Conservation (phyloP, 2,888 invertebrate genomes). For the Lasioglossum lativentre region DNA sequence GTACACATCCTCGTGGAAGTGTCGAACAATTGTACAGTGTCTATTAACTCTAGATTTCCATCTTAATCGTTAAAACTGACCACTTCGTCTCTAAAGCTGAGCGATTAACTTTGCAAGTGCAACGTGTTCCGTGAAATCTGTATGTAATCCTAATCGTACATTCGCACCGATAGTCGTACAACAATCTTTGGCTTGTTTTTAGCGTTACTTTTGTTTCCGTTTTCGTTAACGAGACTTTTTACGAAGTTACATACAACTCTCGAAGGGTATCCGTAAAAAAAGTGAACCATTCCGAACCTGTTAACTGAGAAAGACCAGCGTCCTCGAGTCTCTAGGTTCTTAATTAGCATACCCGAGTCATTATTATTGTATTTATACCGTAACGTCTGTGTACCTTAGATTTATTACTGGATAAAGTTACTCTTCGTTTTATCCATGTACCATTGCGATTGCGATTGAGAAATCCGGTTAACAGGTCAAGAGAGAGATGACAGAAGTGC, state of each 20-base stretch:
- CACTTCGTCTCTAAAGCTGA: constrained; percentile 9
- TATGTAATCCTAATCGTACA: background rate
- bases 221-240: background rate
- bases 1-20: background rate
- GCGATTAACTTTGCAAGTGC: constrained; percentile 2
- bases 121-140: background rate
- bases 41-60: constrained; percentile 12
- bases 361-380: background rate
- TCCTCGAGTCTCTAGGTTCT: background rate
- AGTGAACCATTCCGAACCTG: background rate
- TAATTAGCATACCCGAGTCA: background rate
- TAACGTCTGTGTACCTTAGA: background rate
- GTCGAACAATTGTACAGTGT: background rate
- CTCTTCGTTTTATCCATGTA: background rate
- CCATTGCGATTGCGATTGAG: background rate
- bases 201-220: background rate
- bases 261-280: constrained; percentile 6
- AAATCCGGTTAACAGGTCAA: background rate
- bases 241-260: background rate
- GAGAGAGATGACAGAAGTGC: background rate
- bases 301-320: background rate
- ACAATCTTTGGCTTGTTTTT: constrained; percentile 27
- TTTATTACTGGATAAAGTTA: background rate
- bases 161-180: constrained; percentile 3
- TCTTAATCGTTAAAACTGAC: background rate